These are phyloP conservation scores for Oxycera nigricornis DNA, from an alignment of 2,888 invertebrate genomes.

Conservation along the genomic window DNA sequence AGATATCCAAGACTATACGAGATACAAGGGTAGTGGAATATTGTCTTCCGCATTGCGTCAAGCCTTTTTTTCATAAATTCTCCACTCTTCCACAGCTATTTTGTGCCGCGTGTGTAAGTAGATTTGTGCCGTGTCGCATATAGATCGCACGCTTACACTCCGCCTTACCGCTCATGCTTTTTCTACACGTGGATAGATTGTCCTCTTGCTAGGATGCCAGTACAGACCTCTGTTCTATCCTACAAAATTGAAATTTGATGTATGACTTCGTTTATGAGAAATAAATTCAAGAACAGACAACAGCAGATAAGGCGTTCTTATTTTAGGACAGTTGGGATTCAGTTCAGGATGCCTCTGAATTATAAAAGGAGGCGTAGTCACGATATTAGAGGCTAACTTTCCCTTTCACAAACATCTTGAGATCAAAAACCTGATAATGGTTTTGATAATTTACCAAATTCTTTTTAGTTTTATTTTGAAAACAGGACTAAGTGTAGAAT, in stretches of 20 bases:
- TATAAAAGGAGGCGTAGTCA: no score
- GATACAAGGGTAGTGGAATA: constrained; percentile 15
- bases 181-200: neutral
- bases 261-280: constrained; percentile 47
- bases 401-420: no score
- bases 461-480: no score
- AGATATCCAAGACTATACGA: neutral
- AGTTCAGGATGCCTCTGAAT: neutral
- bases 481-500: no score
- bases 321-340: neutral
- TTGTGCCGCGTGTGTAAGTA: neutral
- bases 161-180: neutral
- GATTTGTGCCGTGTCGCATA: neutral
- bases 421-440: no score
- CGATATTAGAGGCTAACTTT: no score
- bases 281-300: constrained; percentile 46
- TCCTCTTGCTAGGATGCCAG: neutral
- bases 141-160: constrained; percentile 13
- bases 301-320: constrained; percentile 41
- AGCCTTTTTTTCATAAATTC: constrained; percentile 42
- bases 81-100: constrained; percentile 21
- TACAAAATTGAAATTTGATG: constrained; percentile 47
- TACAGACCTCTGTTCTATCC: constrained; percentile 37
- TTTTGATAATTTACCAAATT: no score
- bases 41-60: constrained; percentile 47